These are phyloP conservation scores for Cyprinus carpio DNA, from an alignment of 2,113 vertebrate genomes.

Conservation along the genomic window DNA sequence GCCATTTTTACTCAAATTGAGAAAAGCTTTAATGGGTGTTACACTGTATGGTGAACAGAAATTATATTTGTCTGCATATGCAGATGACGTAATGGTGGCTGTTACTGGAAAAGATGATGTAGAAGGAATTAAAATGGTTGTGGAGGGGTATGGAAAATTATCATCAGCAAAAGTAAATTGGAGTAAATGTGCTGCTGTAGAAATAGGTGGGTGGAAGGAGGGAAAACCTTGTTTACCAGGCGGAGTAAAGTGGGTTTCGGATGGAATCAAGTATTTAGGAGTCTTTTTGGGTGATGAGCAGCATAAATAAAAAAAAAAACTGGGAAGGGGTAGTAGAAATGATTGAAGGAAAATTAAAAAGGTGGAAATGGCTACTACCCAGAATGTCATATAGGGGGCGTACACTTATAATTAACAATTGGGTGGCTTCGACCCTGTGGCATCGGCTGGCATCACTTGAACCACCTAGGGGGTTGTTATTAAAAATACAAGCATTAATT, in stretches of 20 bases:
- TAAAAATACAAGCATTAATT: not conserved
- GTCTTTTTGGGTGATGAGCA: not conserved
- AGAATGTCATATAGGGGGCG: too few species aligned
- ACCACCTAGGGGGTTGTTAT: not conserved
- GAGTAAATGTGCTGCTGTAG: not conserved
- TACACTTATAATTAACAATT: slow-evolving; percentile 1
- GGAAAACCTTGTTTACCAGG: not conserved
- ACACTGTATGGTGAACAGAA: too few species aligned
- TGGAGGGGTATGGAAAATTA: not conserved
- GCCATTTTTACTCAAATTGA: not conserved
- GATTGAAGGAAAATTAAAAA: not conserved
- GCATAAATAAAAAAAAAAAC: not conserved
- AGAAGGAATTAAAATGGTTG: not conserved
- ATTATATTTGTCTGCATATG: too few species aligned
- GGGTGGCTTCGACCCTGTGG: not conserved
- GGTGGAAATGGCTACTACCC: not conserved
- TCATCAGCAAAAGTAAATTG: not conserved
- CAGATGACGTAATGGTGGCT: too few species aligned
- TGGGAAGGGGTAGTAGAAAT: not conserved
- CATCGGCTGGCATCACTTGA: not conserved
- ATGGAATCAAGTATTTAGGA: not conserved
- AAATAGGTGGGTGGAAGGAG: not conserved
- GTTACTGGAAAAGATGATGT: not conserved
- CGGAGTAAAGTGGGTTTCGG: not conserved
- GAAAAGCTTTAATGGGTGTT: not conserved